Evolutionary conservation across 2,888 invertebrate species (phyloP), one percentile per base, ranked within the genome.

Genomic region (Ormyrus rosae): DNA sequence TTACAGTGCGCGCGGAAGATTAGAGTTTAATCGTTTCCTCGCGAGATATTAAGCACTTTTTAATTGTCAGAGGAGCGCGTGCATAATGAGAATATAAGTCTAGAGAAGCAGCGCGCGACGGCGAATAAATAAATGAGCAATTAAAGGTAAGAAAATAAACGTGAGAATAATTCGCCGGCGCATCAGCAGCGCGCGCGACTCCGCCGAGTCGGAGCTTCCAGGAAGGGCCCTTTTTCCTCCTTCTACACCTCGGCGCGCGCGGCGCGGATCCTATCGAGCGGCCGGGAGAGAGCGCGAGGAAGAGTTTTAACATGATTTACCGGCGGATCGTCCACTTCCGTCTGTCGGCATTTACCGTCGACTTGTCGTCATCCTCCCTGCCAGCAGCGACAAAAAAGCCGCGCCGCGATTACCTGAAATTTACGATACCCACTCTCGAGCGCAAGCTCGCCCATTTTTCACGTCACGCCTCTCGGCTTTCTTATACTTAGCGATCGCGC

Each of bases 291-390:
- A 5, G 9, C 13, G 50, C 67, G n/a, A 63, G 68, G 67, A 69
- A 72, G 79, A 69, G 61, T 69, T 56, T 34, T 61, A 80, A 83
- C 83, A 83, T 85, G 84, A 85, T 85, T 85, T 83, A 85, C 78
- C 83, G 81, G 82, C 80, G 82, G 77, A 80, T 83, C 81, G 65
- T 70, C 68, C 79, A 77, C 76, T 75, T 81, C 81, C 82, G 71
- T 71, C 73, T 61, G 63, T 61, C 76, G 79, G 79, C 74, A 46
- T 72, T 78, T 19, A 13, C 71, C 70, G 58, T 63, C 71, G 51
- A 67, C 34, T 65, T 60, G 72, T 56, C 65, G 74, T 80, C 82
- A 76, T 80, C 80, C 71, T 78, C 53, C 53, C 68, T 58, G 63
- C 63, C 63, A 56, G 60, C 48, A 11, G 65, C 46, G 48, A 6